These are phyloP conservation scores for Holotrichia oblita DNA, from an alignment of 1,140 invertebrate species.

Conservation along the genomic window DNA sequence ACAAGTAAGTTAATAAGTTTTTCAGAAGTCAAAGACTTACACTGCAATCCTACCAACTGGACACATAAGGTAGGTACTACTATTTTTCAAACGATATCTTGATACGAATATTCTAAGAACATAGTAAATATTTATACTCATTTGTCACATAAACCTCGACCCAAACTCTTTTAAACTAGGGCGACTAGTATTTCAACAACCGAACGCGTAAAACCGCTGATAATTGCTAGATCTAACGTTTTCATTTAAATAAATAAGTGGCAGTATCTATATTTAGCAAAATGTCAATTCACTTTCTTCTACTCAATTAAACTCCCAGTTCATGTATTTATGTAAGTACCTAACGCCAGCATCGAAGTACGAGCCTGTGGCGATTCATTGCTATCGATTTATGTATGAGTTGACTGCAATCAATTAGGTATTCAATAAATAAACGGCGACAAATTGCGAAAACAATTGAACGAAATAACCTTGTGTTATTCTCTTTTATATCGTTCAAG, in stretches of 20 bases:
- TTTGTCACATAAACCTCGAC: conserved; percentile 4
- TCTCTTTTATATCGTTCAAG: not conserved
- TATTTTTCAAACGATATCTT: too few relatives aligned
- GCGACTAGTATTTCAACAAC: not conserved
- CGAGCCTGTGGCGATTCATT: not conserved
- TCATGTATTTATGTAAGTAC: not conserved
- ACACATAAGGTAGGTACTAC: too few relatives aligned
- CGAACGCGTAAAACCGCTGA: not conserved
- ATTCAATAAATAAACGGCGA: conserved; percentile 6
- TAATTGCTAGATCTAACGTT: not conserved
- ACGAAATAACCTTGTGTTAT: not conserved
- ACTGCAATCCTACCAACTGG: too few relatives aligned
- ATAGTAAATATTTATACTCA: not conserved
- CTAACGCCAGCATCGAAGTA: not conserved
- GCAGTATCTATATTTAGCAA: not conserved
- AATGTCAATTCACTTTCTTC: conserved; percentile 6
- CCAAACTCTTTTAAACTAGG: not conserved
- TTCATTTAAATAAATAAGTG: not conserved
- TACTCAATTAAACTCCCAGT: not conserved
- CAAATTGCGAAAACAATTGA: conserved; percentile 16
- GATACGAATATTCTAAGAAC: not conserved
- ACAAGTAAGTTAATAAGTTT: too few relatives aligned
- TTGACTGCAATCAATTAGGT: not conserved
- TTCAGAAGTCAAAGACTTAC: too few relatives aligned
- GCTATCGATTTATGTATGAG: too few relatives aligned